Evolutionary conservation across 2,797 vertebrate genomes (phyloP), one percentile per base, ranked within the genome.

Genomic region (Triplophysa yarkandensis): DNA sequence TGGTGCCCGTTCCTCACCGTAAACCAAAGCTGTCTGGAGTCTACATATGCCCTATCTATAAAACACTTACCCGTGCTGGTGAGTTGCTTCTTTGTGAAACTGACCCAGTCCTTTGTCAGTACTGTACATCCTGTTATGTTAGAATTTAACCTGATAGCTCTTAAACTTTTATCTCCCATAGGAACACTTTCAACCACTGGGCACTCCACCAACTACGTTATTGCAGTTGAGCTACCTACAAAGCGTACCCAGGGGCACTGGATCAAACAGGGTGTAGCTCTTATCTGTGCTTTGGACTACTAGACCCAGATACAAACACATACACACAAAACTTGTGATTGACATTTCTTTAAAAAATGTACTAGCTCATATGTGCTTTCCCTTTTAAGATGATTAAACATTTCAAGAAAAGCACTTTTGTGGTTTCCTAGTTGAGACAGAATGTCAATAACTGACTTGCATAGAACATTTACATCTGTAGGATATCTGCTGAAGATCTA

Each of bases 1-100:
- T 97, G 70, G 72, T 93, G 54, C 96, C 96, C 0, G 83, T 86
- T 5, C 63, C 93, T 34, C 86, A 93, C 79, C 90, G 90, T 81
- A 92, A 87, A 77, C 63, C 85, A 4, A 88, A 89, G 0, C 27
- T 81, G 23, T 87, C 87, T 0, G 87, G 91, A 76, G 81, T 91
- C 85, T 98, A 97, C 66, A 2, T 95, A 27, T 96, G 96, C 82
- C 94, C 95, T 28, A 92, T 97, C 87, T 98, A 97, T 39, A 98
- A 96, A 87, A 98, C 95, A 0, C 92, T 95, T 58, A 94, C 93
- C 30, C 91, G 94, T 0, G 94, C 95, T 77, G 96, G 95, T 98
- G 34, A 78, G 71, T 23, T 30, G 66, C 50, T 34, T 60, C 74
- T 43, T 23, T 27, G 39, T 17, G 21, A n/a, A 21, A 8, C n/a